Evolutionary conservation across 2,113 vertebrate species (phyloP).

Genomic region (Paramormyrops kingsleyae): DNA sequence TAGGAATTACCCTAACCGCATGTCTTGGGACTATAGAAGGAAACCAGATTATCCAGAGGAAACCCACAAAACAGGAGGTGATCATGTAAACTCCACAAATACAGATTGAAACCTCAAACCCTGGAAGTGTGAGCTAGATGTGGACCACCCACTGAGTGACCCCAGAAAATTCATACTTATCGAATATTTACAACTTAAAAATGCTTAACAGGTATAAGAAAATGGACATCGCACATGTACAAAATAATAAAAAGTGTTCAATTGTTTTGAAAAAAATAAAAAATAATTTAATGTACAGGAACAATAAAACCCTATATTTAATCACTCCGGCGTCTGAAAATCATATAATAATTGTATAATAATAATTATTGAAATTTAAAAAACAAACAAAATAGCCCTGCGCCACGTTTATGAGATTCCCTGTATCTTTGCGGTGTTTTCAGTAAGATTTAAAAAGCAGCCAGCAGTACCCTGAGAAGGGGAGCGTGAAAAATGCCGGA

Average conservation of each 20-base stretch:
- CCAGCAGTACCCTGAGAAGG: neutral
- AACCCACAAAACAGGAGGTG: neutral
- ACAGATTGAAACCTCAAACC: neutral
- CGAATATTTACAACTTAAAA: neutral
- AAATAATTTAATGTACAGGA: neutral
- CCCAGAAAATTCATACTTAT: neutral
- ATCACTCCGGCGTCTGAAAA: neutral
- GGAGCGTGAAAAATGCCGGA: slow-evolving; percentile 1
- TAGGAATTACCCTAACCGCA: neutral
- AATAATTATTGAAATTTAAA: neutral
- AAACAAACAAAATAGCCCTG: neutral
- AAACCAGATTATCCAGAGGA: neutral
- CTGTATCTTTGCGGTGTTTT: neutral
- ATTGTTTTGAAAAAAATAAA: neutral
- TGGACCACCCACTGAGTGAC: neutral
- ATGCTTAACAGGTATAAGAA: neutral
- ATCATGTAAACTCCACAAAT: neutral
- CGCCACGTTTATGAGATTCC: neutral
- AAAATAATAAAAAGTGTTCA: neutral
- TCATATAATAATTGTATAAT: neutral
- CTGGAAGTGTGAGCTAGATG: neutral
- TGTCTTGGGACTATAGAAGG: neutral
- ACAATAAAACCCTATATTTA: neutral
- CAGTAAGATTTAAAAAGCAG: neutral
- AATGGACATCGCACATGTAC: neutral